phyloP scores from a whole-genome alignment of 2,113 vertebrate species.

The Urocolius indicus region DNA sequence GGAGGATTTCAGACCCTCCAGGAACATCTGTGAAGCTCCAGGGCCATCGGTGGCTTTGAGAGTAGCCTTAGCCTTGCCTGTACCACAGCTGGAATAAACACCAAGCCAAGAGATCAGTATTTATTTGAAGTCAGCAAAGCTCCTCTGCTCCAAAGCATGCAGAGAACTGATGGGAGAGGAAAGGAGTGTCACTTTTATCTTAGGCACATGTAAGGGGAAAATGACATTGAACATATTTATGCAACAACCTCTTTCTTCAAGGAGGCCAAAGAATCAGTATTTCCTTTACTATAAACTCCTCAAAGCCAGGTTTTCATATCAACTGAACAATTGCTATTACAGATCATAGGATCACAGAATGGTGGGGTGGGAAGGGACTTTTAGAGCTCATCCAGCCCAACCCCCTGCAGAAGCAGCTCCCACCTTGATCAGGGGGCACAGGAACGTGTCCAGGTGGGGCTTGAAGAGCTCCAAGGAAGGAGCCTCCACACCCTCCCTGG shows the following conservation, averaged over 20 bases:
- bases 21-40: background rate
- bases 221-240: background rate
- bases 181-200: background rate
- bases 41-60: background rate
- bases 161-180: background rate
- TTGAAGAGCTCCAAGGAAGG: no score
- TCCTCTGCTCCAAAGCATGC: background rate
- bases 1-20: background rate
- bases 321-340: background rate
- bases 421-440: no score
- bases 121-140: background rate
- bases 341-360: no score
- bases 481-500: no score
- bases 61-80: background rate
- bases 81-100: rapidly evolving
- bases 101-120: background rate
- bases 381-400: no score
- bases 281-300: background rate
- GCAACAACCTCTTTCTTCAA: background rate
- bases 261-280: background rate
- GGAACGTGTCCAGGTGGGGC: no score
- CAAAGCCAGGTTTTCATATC: background rate
- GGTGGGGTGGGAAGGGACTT: no score
- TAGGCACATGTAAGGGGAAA: background rate
- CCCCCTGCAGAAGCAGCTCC: no score